Percentiles rank a stretch among this genome's conserved stretches.
Evolutionary conservation across 2,113 vertebrate species (phyloP).

Genomic region (Otolemur garnettii): DNA sequence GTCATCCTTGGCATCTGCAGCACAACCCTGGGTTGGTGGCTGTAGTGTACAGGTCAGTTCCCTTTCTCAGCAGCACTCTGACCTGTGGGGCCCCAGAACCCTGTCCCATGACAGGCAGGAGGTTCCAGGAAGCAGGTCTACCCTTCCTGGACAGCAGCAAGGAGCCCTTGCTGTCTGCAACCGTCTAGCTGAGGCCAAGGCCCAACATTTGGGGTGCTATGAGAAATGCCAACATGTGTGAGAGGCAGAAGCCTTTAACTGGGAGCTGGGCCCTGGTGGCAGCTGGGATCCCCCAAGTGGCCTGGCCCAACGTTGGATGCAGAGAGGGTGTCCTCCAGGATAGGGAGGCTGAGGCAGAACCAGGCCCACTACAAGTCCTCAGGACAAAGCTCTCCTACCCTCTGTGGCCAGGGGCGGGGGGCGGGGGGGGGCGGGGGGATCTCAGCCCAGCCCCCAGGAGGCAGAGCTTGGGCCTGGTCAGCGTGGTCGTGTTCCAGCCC

Average conservation of each 20-base stretch:
- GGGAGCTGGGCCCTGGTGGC: not conserved
- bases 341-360: not conserved
- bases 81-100: not conserved
- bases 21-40: accelerated
- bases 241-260: not conserved
- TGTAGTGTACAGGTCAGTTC: accelerated
- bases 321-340: accelerated
- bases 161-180: not conserved
- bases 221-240: not conserved
- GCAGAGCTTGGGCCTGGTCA: not conserved
- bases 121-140: not conserved
- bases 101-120: not conserved
- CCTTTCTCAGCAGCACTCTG: not conserved
- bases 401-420: no score
- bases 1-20: not conserved
- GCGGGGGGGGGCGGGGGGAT: no score
- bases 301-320: not conserved
- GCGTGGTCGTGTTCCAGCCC: not conserved
- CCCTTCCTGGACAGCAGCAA: not conserved
- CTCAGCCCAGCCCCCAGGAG: not conserved
- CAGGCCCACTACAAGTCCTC: not conserved
- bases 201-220: not conserved
- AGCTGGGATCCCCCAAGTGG: no score
- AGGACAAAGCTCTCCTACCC: not conserved
- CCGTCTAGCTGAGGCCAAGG: not conserved